phyloP scores from a whole-genome alignment of 2,888 invertebrate genomes.

The Isotomurus palustris region DNA sequence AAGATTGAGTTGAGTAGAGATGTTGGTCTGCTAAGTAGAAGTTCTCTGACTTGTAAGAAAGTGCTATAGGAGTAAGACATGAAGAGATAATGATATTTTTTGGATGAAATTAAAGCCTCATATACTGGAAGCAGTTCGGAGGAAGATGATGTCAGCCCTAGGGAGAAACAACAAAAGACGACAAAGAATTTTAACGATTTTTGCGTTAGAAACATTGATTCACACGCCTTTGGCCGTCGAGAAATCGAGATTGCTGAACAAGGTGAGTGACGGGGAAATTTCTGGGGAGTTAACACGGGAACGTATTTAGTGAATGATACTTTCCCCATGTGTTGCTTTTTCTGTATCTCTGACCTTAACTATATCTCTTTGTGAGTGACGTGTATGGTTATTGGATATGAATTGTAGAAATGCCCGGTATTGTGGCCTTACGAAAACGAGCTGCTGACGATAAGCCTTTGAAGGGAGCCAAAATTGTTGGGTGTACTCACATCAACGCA shows the following conservation, averaged over 20 bases:
- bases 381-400: too few species aligned
- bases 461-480: slow-evolving; percentile 92
- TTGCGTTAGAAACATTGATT: slow-evolving; percentile 89
- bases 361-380: too few species aligned
- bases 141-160: slow-evolving; percentile 86
- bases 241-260: slow-evolving; percentile 99
- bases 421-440: slow-evolving; percentile 86
- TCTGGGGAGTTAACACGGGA: too few species aligned
- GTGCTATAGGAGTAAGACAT: too few species aligned
- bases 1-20: too few species aligned
- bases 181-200: slow-evolving; percentile 80
- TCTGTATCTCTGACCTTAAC: too few species aligned
- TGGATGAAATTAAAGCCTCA: slow-evolving; percentile 52
- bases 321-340: too few species aligned
- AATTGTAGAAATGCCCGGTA: slow-evolving; percentile 92
- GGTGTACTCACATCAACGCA: slow-evolving; percentile 97
- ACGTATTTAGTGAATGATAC: too few species aligned
- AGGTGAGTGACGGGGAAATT: too few species aligned
- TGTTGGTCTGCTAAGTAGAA: too few species aligned
- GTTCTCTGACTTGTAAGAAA: too few species aligned
- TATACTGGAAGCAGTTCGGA: slow-evolving; percentile 84
- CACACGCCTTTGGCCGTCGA: slow-evolving; percentile 86
- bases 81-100: too few species aligned
- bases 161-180: slow-evolving; percentile 86
- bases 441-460: slow-evolving; percentile 91